Base-by-base conservation (phyloP, 2,888 invertebrate genomes). In the Chymomyza fuscimana region DNA sequence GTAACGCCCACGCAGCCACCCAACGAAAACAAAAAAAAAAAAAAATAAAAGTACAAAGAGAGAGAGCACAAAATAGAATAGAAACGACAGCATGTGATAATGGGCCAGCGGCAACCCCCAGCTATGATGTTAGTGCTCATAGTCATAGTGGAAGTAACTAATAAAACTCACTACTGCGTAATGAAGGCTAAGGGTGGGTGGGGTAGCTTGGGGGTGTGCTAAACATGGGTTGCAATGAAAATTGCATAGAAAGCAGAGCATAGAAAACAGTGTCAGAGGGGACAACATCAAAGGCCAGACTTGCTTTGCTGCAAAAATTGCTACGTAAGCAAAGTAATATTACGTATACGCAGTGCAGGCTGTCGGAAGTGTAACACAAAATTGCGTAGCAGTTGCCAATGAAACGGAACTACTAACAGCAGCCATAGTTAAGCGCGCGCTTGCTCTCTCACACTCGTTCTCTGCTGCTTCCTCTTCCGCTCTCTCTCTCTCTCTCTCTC, bases 281-380 rank as follows among this genome's bases (percentile, higher is more conserved):
- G 32, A 32, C 32, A 32, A 52, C 52, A 58, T 50, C 5, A n/a
- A 58, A 25, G 60, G 51, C 25, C 22, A 51, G 56, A 12, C 12
- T 32, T 32, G 32, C 32, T 32, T 32, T 32, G 32, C 32, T 32
- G 7, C 7, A 32, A 32, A 32, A 32, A 32, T 32, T 32, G 32
- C 32, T 5, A 32, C 32, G 32, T 32, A 32, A 16, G 32, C 61
- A 54, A 52, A 15, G 25, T 5, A 58, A 58, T 70, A 82, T 86
- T 87, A 76, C 87, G 86, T 82, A 83, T 83, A 87, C 87, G 87
- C 83, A 77, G 74, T 69, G 73, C 50, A 74, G n/a, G 56, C 32
- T n/a, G 40, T 0, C 64, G 50, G 59, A 69, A 52, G 73, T 74
- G 73, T 70, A 73, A 80, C 65, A 4, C 10, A 66, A 77, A 73